Evolutionary conservation across 2,888 invertebrate species (phyloP), one percentile per base, ranked within the genome.

Genomic region (Miltochrista miniata): DNA sequence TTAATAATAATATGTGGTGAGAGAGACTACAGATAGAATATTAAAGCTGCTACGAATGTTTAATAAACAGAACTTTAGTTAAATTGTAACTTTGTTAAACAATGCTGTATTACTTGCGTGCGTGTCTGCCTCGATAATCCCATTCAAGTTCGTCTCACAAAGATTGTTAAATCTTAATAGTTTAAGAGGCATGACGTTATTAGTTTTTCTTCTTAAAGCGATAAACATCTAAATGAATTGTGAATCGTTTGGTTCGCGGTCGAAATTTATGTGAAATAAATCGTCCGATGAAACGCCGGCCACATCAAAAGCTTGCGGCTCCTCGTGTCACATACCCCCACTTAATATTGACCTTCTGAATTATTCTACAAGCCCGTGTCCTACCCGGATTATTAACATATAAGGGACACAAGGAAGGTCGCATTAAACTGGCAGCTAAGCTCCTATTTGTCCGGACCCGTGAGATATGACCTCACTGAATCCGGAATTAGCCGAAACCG

Each of bases 201-300:
- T 84, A 83, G 83, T 80, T 82, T 83, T 87, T 87, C 86, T 74
- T 75, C 78, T 82, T 78, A 87, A 86, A 79, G 67, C 84, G 89
- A 89, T 89, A 88, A 85, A 84, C 70, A 90, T 90, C 88, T 85
- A 76, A 87, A 88, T 87, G 80, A 84, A 83, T 87, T 83, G 76
- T 78, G 80, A 76, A 81, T 76, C 79, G 76, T 79, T 84, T 76
- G 74, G 78, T 82, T 70, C 70, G 74, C 56, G 66, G 72, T 74
- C 78, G 76, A 80, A 79, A 72, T 86, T 86, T 87, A 84, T 86
- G 82, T 81, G 83, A 82, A 86, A 87, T 83, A 85, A 83, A 86
- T 86, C 82, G 76, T 68, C 70, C 61, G 76, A 74, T 70, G 74
- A 71, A 76, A 68, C 72, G 77, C 74, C 82, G 85, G 83, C 66